A percentile compares a stretch with the other conserved stretches of the same genome.
Conservation (phyloP, 2,113 vertebrate species). For the Platysteira castanea region DNA sequence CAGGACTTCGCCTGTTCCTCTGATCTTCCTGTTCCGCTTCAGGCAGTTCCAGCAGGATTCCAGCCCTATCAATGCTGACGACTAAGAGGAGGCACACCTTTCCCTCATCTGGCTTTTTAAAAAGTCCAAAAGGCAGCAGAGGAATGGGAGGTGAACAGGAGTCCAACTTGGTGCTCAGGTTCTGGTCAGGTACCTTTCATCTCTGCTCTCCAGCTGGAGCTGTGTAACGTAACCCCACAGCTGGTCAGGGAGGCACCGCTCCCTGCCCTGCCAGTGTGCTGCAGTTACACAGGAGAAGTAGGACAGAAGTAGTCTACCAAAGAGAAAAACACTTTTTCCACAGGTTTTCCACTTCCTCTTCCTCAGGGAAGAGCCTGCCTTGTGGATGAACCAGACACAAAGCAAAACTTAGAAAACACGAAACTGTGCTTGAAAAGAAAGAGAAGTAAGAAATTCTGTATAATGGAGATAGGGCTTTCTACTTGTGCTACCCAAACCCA, state of each 20-base stretch:
- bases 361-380: neutral
- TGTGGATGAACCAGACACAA: neutral
- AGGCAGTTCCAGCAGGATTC: neutral
- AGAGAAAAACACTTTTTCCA: neutral
- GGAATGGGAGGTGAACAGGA: neutral
- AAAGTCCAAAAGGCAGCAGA: neutral
- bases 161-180: neutral
- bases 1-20: neutral
- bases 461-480: neutral
- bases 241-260: fast-evolving
- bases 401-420: neutral
- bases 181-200: neutral
- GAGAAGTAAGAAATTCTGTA: neutral
- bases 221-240: fast-evolving
- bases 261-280: fast-evolving
- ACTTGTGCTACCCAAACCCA: neutral
- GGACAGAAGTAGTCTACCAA: neutral
- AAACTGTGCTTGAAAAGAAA: neutral
- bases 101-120: neutral
- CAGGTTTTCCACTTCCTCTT: neutral
- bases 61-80: neutral
- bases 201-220: fast-evolving
- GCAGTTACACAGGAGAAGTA: neutral
- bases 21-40: neutral
- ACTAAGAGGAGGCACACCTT: neutral